Evolutionary conservation across 2,888 invertebrate genomes (phyloP).

Genomic region (Nasonovia ribisnigri): DNA sequence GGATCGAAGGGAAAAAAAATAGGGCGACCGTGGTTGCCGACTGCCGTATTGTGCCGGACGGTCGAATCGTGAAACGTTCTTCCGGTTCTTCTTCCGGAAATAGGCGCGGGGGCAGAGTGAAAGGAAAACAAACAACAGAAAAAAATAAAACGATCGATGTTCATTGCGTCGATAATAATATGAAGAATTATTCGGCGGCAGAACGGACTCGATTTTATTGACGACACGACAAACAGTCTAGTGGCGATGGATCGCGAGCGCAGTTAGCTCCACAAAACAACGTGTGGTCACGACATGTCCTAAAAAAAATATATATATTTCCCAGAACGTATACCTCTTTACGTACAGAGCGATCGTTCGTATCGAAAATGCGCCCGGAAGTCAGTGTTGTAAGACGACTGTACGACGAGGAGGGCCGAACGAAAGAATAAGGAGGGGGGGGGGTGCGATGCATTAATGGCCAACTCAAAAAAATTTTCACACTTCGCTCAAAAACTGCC

Average conservation of each 20-base stretch:
- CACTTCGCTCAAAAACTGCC: no score
- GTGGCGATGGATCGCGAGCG: no score
- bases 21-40: no score
- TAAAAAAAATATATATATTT: neutral
- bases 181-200: neutral
- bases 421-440: no score
- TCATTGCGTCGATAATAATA: neutral
- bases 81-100: neutral
- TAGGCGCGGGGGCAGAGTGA: neutral
- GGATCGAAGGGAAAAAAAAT: neutral
- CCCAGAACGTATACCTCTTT: neutral
- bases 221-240: neutral
- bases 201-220: neutral
- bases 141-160: neutral
- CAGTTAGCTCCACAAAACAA: neutral
- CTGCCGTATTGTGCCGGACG: no score
- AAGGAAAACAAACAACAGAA: neutral
- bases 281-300: conserved; percentile 31
- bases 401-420: no score
- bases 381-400: no score
- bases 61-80: neutral
- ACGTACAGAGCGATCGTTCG: neutral
- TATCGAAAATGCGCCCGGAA: neutral
- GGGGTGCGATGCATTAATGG: no score
- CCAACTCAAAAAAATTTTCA: no score